phyloP scores from a whole-genome alignment of 2,797 vertebrate species.

The Pantherophis alleghaniensis region DNA sequence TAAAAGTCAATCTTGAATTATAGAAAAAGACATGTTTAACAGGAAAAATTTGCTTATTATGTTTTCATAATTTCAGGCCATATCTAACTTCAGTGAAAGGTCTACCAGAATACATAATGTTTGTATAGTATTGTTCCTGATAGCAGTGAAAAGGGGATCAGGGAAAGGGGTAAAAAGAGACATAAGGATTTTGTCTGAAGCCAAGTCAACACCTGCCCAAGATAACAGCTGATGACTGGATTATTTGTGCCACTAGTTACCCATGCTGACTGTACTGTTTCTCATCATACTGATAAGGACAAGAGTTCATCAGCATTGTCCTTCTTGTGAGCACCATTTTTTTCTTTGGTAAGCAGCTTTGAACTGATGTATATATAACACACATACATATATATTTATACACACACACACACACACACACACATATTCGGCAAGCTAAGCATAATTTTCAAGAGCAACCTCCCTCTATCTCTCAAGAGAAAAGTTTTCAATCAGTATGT shows the following conservation, averaged over 20 bases:
- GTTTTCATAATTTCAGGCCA: constrained; percentile 17
- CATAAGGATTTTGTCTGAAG: constrained; percentile 49
- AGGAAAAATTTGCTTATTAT: neutral
- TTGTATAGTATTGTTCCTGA: neutral
- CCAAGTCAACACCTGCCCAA: constrained; percentile 43
- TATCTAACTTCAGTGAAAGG: constrained; percentile 12
- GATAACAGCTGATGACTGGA: constrained; percentile 46
- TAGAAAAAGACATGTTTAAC: constrained; percentile 16
- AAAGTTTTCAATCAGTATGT: too few relatives aligned
- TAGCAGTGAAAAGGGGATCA: neutral
- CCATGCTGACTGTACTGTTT: constrained; percentile 31
- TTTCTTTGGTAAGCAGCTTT: neutral
- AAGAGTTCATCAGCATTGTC: constrained; percentile 43
- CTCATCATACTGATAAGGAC: constrained; percentile 43
- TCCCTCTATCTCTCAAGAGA: too few relatives aligned
- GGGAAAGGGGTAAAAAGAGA: neutral
- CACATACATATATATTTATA: too few relatives aligned
- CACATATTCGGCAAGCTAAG: too few relatives aligned
- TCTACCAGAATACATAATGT: neutral
- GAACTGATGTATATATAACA: too few relatives aligned
- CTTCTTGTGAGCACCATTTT: constrained; percentile 35
- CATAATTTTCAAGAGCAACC: too few relatives aligned
- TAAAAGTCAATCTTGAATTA: neutral
- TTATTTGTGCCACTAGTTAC: constrained; percentile 39
- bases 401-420: too few relatives aligned